Conservation (phyloP, 2,888 invertebrate species). For the Cheilosia vernalis region DNA sequence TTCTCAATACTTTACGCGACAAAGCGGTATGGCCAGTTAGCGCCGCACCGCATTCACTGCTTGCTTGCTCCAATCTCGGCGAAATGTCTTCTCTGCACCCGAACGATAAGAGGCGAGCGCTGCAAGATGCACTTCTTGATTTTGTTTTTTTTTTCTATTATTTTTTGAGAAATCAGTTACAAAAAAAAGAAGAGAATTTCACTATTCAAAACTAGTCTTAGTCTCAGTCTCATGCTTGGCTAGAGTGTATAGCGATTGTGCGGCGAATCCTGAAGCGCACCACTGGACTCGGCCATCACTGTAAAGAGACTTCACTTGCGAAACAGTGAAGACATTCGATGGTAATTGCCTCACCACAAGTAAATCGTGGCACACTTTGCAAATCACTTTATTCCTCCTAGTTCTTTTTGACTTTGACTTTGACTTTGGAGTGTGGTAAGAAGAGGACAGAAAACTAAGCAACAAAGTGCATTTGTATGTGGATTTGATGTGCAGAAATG, state of each 20-base stretch:
- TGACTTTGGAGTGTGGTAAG: background rate
- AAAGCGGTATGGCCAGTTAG: slow-evolving; percentile 67
- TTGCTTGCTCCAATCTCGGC: slow-evolving; percentile 38
- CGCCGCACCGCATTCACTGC: slow-evolving; percentile 25
- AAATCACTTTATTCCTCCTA: slow-evolving; percentile 55
- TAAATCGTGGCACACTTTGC: slow-evolving; percentile 72
- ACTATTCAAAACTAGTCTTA: slow-evolving; percentile 70
- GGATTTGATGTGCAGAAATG: slow-evolving; percentile 38
- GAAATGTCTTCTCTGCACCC: slow-evolving; percentile 42
- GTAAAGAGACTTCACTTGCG: slow-evolving; percentile 38
- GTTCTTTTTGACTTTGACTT: slow-evolving; percentile 1
- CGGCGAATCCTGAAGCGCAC: slow-evolving; percentile 55
- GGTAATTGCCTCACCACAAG: slow-evolving; percentile 64
- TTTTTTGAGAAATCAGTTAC: slow-evolving; percentile 62
- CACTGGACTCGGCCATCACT: slow-evolving; percentile 32
- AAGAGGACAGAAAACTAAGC: background rate
- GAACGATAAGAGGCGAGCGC: slow-evolving; percentile 22
- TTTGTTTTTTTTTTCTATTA: slow-evolving; percentile 8
- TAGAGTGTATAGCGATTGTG: slow-evolving; percentile 7
- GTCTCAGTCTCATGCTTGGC: slow-evolving; percentile 14
- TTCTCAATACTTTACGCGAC: slow-evolving; percentile 34
- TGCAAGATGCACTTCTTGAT: slow-evolving; percentile 41
- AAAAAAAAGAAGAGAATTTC: slow-evolving; percentile 44
- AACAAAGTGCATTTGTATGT: slow-evolving; percentile 13
- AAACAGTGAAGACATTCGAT: slow-evolving; percentile 58